These are phyloP conservation scores for Pterocles burchelli DNA, from an alignment of 2,113 vertebrate species.

Conservation along the genomic window DNA sequence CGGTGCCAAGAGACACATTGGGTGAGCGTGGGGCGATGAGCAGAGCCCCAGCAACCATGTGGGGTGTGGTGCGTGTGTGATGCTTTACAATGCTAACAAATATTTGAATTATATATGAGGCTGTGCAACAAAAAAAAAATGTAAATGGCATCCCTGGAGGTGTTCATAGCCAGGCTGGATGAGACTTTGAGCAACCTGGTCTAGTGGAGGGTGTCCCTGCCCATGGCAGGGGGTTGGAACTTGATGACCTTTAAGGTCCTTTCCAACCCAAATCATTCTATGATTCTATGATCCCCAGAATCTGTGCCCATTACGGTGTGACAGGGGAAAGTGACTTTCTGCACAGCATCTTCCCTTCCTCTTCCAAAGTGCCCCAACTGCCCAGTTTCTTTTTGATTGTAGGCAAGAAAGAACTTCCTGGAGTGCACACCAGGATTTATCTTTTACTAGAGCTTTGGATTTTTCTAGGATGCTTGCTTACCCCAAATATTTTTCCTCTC, in stretches of 20 bases:
- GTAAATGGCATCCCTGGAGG: too few relatives aligned
- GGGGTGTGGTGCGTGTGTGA: accelerated
- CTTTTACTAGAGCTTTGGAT: background rate
- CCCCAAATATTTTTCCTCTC: background rate
- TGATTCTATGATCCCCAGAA: background rate
- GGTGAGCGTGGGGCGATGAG: accelerated
- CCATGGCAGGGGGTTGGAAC: too few relatives aligned
- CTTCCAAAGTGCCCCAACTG: accelerated
- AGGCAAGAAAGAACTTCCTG: background rate
- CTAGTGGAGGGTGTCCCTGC: too few relatives aligned
- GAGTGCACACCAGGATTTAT: accelerated
- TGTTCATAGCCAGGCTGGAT: too few relatives aligned
- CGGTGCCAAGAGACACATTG: accelerated
- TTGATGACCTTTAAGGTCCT: too few relatives aligned
- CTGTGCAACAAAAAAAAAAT: background rate
- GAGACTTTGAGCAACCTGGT: too few relatives aligned
- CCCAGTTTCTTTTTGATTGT: accelerated
- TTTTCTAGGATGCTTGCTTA: background rate
- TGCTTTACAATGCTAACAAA: accelerated
- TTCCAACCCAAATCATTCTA: too few relatives aligned
- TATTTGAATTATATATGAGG: background rate
- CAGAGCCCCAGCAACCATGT: accelerated
- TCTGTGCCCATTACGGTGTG: background rate
- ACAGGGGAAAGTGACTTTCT: background rate
- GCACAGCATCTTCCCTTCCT: accelerated